A percentile compares a stretch with the other conserved stretches of the same genome.
Conservation (phyloP, 2,888 invertebrate genomes). For the Cheilosia soror region DNA sequence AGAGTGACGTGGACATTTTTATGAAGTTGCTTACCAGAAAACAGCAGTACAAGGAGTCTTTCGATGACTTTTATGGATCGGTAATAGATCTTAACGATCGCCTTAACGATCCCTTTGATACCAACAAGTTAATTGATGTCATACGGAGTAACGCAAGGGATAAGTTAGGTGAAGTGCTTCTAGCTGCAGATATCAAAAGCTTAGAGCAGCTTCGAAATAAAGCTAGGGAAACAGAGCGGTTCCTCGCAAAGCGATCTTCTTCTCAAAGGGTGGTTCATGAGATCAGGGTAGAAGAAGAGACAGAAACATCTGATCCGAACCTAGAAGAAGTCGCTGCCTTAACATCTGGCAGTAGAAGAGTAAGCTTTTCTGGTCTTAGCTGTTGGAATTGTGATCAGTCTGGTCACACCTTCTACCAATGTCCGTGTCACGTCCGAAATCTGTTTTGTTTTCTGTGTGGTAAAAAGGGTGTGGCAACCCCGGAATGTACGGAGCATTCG, state of each 20-base stretch:
- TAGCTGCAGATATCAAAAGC: neutral
- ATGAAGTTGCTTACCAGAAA: neutral
- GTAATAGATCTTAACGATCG: neutral
- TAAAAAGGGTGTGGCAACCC: neutral
- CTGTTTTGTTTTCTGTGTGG: conserved; percentile 7
- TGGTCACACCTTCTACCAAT: conserved; percentile 4
- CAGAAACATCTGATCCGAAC: neutral
- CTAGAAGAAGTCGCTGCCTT: neutral
- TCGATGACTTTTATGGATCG: neutral
- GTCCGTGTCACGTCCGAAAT: neutral
- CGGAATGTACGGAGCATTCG: neutral
- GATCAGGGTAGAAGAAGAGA: neutral
- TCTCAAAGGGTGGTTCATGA: neutral
- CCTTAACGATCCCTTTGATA: neutral
- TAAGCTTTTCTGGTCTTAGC: neutral
- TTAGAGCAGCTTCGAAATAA: neutral
- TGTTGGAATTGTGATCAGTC: conserved; percentile 15
- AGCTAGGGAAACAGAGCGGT: no score
- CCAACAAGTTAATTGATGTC: neutral
- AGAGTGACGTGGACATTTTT: neutral
- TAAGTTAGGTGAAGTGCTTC: neutral
- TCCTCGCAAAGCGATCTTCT: no score
- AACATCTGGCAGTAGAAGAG: neutral
- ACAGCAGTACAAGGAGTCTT: neutral
- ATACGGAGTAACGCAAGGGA: neutral